Evolutionary conservation across 1,140 invertebrate species (phyloP), one percentile per base, ranked within the genome.

Genomic region (Neotoxoptera formosana): DNA sequence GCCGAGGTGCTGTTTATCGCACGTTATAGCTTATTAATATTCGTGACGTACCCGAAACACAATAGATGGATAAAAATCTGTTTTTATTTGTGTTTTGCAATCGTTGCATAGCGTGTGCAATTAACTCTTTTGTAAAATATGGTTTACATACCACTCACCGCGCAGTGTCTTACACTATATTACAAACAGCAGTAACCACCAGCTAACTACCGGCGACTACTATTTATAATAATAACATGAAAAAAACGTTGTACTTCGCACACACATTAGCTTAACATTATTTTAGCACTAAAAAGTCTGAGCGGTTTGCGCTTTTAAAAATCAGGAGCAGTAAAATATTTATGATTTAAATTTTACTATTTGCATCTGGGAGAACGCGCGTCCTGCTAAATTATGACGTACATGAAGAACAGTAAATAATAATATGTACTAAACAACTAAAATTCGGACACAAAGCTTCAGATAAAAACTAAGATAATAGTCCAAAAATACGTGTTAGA

Each of bases 41-140:
- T 92, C 91, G 91, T 92, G 91, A 92, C 76, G 90, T 91, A 91
- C 25, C 7, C 8, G 20, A 83, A 92, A 83, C 45, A 92, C 91
- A 92, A 92, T 92, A 34, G 91, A 92, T 17, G 47, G 76, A 92
- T 92, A 48, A 81, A 81, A 92, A 83, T 92, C 67, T n/a, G 7
- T 45, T 84, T 91, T 48, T 91, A 36, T 89, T 89, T 89, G 34
- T 51, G 45, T 91, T 83, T 92, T 83, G 67, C 67, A 92, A 92
- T 51, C 47, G 34, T 91, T 36, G 47, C 67, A 34, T 91, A 41
- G 20, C n/a, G n/a, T 14, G n/a, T 53, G n/a, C 48, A 36, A 89
- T 89, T 34, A 48, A 34, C 30, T 48, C n/a, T 17, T 87, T 87
- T 30, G 20, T 87, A n/a, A 87, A 87, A 48, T 87, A 87, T 48